Conservation (phyloP, 2,113 vertebrate species). For the Cryptomyrus ogoouensis region DNA sequence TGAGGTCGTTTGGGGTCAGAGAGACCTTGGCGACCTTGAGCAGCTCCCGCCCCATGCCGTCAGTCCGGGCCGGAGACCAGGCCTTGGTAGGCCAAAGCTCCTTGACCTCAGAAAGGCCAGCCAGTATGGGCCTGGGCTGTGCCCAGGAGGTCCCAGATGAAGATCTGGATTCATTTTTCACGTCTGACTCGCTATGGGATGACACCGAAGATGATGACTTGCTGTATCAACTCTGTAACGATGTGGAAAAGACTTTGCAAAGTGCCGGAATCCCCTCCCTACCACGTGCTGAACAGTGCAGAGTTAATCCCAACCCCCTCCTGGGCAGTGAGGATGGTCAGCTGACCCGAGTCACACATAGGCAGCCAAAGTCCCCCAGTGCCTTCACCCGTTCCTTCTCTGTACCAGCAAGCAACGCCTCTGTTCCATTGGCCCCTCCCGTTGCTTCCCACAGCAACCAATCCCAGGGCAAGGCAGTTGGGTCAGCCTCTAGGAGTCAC, state of each 20-base stretch:
- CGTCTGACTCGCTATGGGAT: constrained; percentile 67
- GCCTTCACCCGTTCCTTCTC: constrained; percentile 1
- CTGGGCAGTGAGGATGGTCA: neutral
- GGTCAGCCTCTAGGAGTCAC: neutral
- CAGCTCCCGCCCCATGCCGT: neutral
- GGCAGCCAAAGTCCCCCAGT: neutral
- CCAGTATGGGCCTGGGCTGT: fast-evolving
- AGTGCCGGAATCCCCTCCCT: constrained; percentile 23
- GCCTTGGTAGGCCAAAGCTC: neutral
- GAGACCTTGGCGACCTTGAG: neutral
- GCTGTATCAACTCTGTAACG: constrained; percentile 78
- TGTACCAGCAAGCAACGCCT: neutral
- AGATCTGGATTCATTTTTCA: constrained; percentile 49
- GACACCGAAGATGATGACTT: constrained; percentile 74
- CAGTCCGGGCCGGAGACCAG: neutral
- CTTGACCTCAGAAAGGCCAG: neutral
- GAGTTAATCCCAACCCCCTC: too few relatives aligned
- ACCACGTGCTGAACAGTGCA: neutral
- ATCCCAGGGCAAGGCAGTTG: neutral
- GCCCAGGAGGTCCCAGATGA: constrained; percentile 32
- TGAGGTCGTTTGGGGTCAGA: neutral
- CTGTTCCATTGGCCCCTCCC: neutral
- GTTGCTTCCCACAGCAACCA: neutral
- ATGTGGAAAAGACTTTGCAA: constrained; percentile 68
- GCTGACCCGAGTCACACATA: neutral